Evolutionary conservation across 2,888 invertebrate species (phyloP).

Genomic region (Hirtodrosophila alboralis): DNA sequence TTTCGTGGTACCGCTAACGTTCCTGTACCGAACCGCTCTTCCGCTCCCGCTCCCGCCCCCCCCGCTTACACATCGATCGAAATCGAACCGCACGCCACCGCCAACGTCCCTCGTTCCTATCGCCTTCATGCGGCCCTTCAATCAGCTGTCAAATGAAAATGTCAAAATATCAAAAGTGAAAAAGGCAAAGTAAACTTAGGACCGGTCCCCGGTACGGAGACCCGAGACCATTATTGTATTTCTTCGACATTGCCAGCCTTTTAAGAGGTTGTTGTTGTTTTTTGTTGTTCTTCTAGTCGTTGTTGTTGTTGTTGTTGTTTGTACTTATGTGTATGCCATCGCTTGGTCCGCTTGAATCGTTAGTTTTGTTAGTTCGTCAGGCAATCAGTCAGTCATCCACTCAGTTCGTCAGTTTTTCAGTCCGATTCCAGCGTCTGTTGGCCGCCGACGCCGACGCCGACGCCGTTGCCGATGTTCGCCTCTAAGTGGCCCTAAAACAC

Average conservation of each 20-base stretch:
- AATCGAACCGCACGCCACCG: slow-evolving; percentile 61
- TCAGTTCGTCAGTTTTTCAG: slow-evolving; percentile 23
- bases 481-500: slow-evolving; percentile 75
- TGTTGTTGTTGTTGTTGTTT: slow-evolving; percentile 34
- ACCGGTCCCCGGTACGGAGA: slow-evolving; percentile 46
- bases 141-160: slow-evolving; percentile 81
- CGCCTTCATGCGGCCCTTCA: slow-evolving; percentile 69
- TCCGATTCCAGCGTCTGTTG: slow-evolving; percentile 27
- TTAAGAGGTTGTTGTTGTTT: slow-evolving; percentile 66
- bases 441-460: no score
- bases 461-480: slow-evolving; percentile 37
- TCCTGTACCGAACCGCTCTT: no score
- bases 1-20: slow-evolving; percentile 31
- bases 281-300: slow-evolving; percentile 28
- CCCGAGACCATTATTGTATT: slow-evolving; percentile 71
- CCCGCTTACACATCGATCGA: slow-evolving; percentile 57
- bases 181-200: slow-evolving; percentile 80
- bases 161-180: slow-evolving; percentile 80
- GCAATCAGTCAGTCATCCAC: slow-evolving; percentile 45
- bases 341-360: slow-evolving; percentile 66
- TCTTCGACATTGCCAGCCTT: slow-evolving; percentile 67
- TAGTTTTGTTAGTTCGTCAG: slow-evolving; percentile 74
- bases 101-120: slow-evolving; percentile 9
- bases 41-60: slow-evolving; percentile 5
- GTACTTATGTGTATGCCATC: slow-evolving; percentile 49